A percentile compares a stretch with the other conserved stretches of the same genome.
These are phyloP conservation scores for Homarus gammarus DNA, from an alignment of 2,888 invertebrate species.

Conservation along the genomic window DNA sequence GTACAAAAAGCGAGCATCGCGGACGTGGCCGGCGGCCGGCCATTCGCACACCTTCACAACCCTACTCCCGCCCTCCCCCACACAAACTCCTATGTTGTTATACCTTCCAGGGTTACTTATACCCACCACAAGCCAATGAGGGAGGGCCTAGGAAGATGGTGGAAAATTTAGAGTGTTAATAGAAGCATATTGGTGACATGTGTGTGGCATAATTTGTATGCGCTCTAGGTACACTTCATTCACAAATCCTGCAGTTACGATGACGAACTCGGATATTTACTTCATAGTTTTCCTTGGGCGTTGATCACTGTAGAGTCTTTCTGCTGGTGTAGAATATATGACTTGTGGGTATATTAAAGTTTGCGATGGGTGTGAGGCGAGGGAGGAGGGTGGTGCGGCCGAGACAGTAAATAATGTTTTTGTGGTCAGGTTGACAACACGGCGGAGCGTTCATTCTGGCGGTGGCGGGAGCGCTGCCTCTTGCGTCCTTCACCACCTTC, in stretches of 20 bases:
- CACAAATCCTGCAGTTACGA: slow-evolving; percentile 28
- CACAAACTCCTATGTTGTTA: background rate
- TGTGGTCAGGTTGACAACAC: slow-evolving; percentile 11
- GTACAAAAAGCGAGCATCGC: slow-evolving; percentile 36
- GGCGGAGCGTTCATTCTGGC: slow-evolving; percentile 38
- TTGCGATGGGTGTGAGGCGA: background rate
- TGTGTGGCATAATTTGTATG: slow-evolving; percentile 56
- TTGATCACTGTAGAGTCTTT: background rate
- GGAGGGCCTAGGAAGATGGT: background rate
- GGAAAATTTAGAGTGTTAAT: slow-evolving; percentile 15
- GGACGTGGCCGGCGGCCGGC: background rate
- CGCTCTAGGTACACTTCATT: slow-evolving; percentile 45
- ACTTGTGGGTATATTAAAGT: too few relatives aligned
- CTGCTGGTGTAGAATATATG: background rate
- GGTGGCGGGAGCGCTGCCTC: background rate
- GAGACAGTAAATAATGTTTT: slow-evolving; percentile 18
- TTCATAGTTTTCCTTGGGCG: background rate
- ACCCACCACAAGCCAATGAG: background rate
- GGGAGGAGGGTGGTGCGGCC: background rate
- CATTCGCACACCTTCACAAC: slow-evolving; percentile 8
- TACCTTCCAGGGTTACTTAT: slow-evolving; percentile 1
- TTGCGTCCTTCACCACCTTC: slow-evolving; percentile 21
- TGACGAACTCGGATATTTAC: slow-evolving; percentile 25
- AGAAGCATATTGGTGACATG: slow-evolving; percentile 49
- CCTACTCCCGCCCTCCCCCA: background rate